Evolutionary conservation across 2,888 invertebrate genomes (phyloP).

Genomic region (Drosophila prostipennis): DNA sequence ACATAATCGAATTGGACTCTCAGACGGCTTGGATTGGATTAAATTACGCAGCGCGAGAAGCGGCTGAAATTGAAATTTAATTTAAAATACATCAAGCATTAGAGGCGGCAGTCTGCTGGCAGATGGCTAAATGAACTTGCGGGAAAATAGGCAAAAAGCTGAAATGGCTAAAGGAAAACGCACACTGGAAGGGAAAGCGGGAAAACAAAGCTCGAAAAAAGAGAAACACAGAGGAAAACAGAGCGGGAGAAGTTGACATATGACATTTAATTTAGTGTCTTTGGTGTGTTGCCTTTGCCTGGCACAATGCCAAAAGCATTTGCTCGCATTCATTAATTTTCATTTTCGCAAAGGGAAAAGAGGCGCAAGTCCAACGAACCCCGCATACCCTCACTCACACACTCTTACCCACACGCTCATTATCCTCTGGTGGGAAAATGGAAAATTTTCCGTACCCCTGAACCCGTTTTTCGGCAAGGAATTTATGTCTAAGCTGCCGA

Average conservation of each 20-base stretch:
- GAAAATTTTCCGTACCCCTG: slow-evolving; percentile 25
- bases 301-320: slow-evolving; percentile 75
- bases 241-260: slow-evolving; percentile 68
- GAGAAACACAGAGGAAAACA: slow-evolving; percentile 12
- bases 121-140: slow-evolving; percentile 70
- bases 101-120: slow-evolving; percentile 34
- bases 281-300: slow-evolving; percentile 63
- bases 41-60: slow-evolving; percentile 50
- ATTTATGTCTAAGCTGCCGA: slow-evolving; percentile 32
- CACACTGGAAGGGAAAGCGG: slow-evolving; percentile 18
- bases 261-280: slow-evolving; percentile 80
- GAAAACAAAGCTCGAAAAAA: slow-evolving; percentile 1
- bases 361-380: slow-evolving; percentile 26
- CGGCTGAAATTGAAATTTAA: slow-evolving; percentile 56
- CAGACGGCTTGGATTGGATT: slow-evolving; percentile 50
- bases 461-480: slow-evolving; percentile 21
- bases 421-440: slow-evolving; percentile 21
- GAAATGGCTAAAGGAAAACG: slow-evolving; percentile 16
- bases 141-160: slow-evolving; percentile 35
- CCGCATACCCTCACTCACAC: slow-evolving; percentile 14
- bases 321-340: slow-evolving; percentile 78
- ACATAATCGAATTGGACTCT: slow-evolving; percentile 61
- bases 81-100: slow-evolving; percentile 60
- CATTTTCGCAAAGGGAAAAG: slow-evolving; percentile 60
- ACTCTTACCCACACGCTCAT: slow-evolving; percentile 31